A percentile compares a stretch with the other conserved stretches of the same genome.
Evolutionary conservation across 2,113 vertebrate genomes (phyloP).

Genomic region (Psittacula cyanocephala): DNA sequence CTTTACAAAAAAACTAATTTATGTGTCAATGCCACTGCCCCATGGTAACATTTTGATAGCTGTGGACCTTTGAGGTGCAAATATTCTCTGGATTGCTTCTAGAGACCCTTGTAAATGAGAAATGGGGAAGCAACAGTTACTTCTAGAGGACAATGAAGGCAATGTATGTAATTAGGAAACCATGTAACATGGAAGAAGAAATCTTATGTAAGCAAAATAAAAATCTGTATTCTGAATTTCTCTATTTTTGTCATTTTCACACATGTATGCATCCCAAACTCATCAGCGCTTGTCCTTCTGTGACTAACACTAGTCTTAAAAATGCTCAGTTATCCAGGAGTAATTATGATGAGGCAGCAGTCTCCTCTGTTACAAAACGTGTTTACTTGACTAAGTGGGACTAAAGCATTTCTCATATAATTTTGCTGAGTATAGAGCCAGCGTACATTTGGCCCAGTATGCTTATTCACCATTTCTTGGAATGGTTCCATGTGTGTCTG

Average conservation of each 20-base stretch:
- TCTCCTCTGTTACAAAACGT: background rate
- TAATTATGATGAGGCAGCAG: background rate
- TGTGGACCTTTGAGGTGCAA: background rate
- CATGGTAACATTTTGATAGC: background rate
- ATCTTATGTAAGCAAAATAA: background rate
- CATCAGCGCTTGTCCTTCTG: background rate
- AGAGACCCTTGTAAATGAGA: background rate
- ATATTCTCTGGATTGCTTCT: background rate
- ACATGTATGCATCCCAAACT: background rate
- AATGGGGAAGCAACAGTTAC: background rate
- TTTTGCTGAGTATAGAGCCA: background rate
- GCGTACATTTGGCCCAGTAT: background rate
- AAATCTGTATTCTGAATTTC: background rate
- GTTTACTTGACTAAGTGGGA: background rate
- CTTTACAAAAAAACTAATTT: background rate
- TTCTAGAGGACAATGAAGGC: background rate
- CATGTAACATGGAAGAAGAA: background rate
- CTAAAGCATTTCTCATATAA: background rate
- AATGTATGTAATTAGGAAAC: background rate
- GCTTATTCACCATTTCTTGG: background rate
- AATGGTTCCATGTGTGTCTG: fast-evolving
- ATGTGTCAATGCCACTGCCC: background rate
- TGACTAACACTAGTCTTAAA: background rate
- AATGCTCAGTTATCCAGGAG: background rate
- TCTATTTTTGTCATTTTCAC: background rate